phyloP scores from a whole-genome alignment of 2,888 invertebrate species.

The Aleiodes alternator region DNA sequence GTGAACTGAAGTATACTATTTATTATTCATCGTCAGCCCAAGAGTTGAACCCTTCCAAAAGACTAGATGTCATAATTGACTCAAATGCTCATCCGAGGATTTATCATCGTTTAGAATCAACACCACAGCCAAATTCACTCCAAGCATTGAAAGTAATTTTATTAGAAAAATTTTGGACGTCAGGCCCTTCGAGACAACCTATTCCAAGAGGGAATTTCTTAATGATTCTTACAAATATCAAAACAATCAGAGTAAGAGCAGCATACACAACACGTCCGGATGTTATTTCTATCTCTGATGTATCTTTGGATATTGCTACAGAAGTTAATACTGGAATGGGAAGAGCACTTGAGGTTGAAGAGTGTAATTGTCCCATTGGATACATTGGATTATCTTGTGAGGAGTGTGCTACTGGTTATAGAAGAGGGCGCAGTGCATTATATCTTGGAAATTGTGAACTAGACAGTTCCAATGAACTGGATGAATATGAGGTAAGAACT shows the following conservation, averaged over 20 bases:
- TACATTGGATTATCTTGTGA: too few relatives aligned
- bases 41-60: constrained; percentile 77
- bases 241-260: constrained; percentile 92
- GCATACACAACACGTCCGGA: constrained; percentile 89
- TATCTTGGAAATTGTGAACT: too few relatives aligned
- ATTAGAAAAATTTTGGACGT: constrained; percentile 88
- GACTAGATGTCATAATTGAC: constrained; percentile 81
- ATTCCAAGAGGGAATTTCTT: constrained; percentile 77
- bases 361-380: constrained; percentile 62
- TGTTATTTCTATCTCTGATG: constrained; percentile 82
- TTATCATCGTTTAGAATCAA: constrained; percentile 84
- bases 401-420: too few relatives aligned
- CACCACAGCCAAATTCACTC: constrained; percentile 80
- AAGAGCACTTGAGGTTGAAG: constrained; percentile 87
- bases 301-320: constrained; percentile 90
- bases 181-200: constrained; percentile 80
- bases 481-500: too few relatives aligned
- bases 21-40: constrained; percentile 84
- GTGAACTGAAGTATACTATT: constrained; percentile 87
- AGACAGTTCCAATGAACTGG: too few relatives aligned
- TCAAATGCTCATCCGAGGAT: constrained; percentile 89
- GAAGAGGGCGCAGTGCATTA: too few relatives aligned
- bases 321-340: constrained; percentile 82
- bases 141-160: constrained; percentile 88
- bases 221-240: constrained; percentile 93